Conservation (phyloP, 2,797 vertebrate genomes). For the Nasua narica region DNA sequence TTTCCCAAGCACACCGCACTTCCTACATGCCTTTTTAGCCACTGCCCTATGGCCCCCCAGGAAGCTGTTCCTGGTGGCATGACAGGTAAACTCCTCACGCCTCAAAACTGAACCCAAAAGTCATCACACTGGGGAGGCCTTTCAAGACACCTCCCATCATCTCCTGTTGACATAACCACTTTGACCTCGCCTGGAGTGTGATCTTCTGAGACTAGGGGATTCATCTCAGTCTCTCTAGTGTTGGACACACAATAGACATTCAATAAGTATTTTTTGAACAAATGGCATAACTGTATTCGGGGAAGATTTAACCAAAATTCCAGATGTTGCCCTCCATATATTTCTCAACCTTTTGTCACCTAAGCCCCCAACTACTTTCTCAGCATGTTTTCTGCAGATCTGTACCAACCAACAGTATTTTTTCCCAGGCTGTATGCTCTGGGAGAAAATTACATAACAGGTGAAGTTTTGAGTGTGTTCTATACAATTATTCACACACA, state of each 20-base stretch:
- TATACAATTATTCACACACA: neutral
- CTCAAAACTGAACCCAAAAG: neutral
- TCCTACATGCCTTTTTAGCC: neutral
- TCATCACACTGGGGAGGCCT: neutral
- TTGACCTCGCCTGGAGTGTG: neutral
- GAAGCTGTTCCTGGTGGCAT: neutral
- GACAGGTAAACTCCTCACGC: neutral
- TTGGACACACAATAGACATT: neutral
- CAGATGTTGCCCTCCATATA: neutral
- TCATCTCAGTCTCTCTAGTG: neutral
- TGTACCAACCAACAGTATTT: neutral
- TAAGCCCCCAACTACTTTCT: neutral
- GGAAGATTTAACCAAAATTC: neutral
- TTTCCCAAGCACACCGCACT: accelerated
- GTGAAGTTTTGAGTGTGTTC: neutral
- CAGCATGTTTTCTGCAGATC: neutral
- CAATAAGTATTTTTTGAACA: conserved; percentile 11
- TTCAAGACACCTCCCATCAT: neutral
- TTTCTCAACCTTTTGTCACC: neutral
- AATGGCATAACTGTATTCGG: neutral
- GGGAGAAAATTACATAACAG: neutral
- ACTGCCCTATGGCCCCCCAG: no score
- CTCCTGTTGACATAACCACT: neutral
- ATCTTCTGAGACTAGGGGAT: neutral
- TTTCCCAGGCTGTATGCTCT: neutral